Base-by-base conservation (phyloP, 2,113 vertebrate species). In the Geothlypis trichas region DNA sequence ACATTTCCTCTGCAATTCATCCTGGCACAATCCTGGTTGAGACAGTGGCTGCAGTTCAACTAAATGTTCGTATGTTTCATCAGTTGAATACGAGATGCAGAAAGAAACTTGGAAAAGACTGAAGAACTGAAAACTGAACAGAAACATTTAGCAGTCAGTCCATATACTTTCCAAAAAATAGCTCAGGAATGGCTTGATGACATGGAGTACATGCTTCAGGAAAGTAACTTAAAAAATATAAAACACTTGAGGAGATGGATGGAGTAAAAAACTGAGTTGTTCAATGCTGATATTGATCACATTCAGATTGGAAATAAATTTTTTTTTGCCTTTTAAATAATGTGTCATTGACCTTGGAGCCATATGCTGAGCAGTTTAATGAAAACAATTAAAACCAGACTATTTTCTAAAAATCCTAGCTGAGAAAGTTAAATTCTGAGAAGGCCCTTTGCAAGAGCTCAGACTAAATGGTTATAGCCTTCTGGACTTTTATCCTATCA, bases 141-240 rank as follows among this genome's bases (percentile, higher is more conserved):
- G 76, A 83, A 82, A 81, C 3, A 7, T 27, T 42, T 30, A 76
- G 18, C 0, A 0, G 46, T 88, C 8, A 1, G 10, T 74, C 14
- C n/a, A 63, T 6, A 44, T 26, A 33, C 9, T 84, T 63, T 49
- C 8, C 33, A 71, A 51, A 91, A 57, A 49, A 37, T 51, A 52
- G 6, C 42, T 86, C 12, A 35, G 20, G 27, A 71, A n/a, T 35
- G 28, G 19, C 57, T 58, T 33, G 9, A 28, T 66, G 41, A 28
- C 28, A 31, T 10, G 26, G 27, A 80, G 17, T 39, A 35, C 19
- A 2, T 49, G 31, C 17, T 63, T 71, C 35, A 77, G 47, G 28
- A 67, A 73, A 74, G 9, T 41, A 41, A 65, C 3, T 37, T 57
- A 16, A 23, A 24, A 23, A 66, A 74, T 10, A 52, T 42, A 67